Conservation (phyloP, 2,113 vertebrate genomes). For the Paramormyrops kingsleyae region DNA sequence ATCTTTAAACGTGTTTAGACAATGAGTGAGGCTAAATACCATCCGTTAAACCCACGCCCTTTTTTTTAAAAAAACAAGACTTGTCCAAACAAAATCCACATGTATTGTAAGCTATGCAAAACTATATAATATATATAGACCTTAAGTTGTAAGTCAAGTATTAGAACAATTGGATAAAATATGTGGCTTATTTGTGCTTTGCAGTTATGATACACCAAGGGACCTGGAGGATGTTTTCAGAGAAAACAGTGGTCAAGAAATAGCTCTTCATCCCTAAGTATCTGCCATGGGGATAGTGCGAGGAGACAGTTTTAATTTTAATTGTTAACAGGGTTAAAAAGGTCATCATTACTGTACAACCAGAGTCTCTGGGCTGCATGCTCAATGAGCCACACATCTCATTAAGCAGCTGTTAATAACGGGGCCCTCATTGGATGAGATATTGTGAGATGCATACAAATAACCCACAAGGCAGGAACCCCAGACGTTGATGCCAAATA, state of each 20-base stretch:
- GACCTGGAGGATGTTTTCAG: background rate
- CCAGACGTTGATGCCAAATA: background rate
- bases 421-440: constrained; percentile 11
- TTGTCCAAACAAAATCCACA: background rate
- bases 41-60: background rate
- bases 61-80: background rate
- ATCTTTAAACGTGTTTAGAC: background rate
- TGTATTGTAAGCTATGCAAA: background rate
- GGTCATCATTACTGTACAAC: constrained; percentile 19
- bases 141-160: background rate
- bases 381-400: constrained; percentile 16
- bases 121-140: background rate
- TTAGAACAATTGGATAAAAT: background rate
- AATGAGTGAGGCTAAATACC: background rate
- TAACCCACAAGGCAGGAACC: constrained; percentile 9
- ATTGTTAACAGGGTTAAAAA: constrained; percentile 22
- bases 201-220: background rate
- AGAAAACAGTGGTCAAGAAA: constrained; percentile 7
- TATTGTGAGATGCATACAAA: constrained; percentile 16
- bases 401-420: constrained; percentile 17
- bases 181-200: background rate
- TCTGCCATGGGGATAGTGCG: background rate
- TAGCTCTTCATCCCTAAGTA: background rate
- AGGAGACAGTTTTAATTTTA: constrained; percentile 20
- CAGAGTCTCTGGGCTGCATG: constrained; percentile 8